phyloP scores from a whole-genome alignment of 2,797 vertebrate species.

The Typhlichthys eigenmanni region DNA sequence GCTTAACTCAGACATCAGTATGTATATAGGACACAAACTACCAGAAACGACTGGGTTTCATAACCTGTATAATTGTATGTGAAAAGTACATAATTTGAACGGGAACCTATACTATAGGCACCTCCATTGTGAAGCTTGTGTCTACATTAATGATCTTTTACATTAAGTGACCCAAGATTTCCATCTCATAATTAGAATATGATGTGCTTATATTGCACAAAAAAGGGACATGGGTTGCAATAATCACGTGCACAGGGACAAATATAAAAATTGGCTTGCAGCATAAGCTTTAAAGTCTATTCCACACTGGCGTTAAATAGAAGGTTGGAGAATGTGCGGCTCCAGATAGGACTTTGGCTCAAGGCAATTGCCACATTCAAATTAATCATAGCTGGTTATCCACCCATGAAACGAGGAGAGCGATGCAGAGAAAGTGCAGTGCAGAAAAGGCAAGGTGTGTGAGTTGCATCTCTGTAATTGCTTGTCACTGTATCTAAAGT shows the following conservation, averaged over 20 bases:
- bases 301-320: conserved; percentile 29
- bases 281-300: conserved; percentile 40
- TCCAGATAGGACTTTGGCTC: conserved; percentile 51
- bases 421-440: conserved; percentile 10
- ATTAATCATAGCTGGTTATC: conserved; percentile 51
- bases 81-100: too few species aligned
- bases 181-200: too few species aligned
- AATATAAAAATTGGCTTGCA: conserved; percentile 16
- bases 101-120: too few species aligned
- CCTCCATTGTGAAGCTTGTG: too few species aligned
- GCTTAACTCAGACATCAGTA: too few species aligned
- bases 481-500: conserved; percentile 28
- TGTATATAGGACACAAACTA: too few species aligned
- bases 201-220: conserved; percentile 1
- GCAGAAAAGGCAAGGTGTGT: conserved; percentile 19
- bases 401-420: conserved; percentile 45
- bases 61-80: too few species aligned
- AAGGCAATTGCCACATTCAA: conserved; percentile 36
- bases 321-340: conserved; percentile 33
- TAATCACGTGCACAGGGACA: not conserved
- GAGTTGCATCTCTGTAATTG: conserved; percentile 33
- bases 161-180: too few species aligned
- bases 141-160: too few species aligned
- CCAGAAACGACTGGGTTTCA: too few species aligned
- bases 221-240: conserved; percentile 2